Base-by-base conservation (phyloP, 2,113 vertebrate species). In the Gyps fulvus region DNA sequence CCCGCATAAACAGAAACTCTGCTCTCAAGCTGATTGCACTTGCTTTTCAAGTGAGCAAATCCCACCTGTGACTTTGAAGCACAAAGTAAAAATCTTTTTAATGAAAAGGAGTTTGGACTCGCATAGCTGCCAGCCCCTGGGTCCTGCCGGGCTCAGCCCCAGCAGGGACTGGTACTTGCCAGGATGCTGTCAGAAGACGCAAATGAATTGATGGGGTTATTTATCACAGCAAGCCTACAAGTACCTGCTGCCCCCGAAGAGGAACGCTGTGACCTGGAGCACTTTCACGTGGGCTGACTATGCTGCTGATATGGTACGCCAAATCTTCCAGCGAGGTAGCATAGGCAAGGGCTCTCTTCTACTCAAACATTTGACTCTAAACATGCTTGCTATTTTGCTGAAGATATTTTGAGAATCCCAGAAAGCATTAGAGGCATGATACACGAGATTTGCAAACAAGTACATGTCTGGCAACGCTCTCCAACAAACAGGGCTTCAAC, bases 221-320 rank as follows among this genome's bases (percentile, higher is more conserved):
- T 73, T 55, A 34, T 9, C 50, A 59, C 45, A 32, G 45, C 50
- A 15, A 55, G 16, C 16, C 63, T 21, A 27, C 18, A n/a, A 22
- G 22, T 7, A 16, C 17, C 69, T 57, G 32, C 34, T 59, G 20
- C 47, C 38, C 43, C 11, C 1, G 1, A 36, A 54, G 40, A 49
- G 77, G 58, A 83, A 49, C 0, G 1, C 47, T 3, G 10, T 1
- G 14, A 42, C 52, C 59, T 16, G 42, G 16, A 50, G 78, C 36
- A 12, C 66, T 36, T 72, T 4, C 34, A 12, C 1, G 2, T 2
- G 61, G 34, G 59, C 52, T 25, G 42, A 49, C n/a, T 4, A 31
- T 2, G 3, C 52, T 25, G 62, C 63, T 2, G 4, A 19, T 17
- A 23, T 0, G 4, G 22, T 11, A 45, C 2, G 1, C 13, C 11